Evolutionary conservation across 2,797 vertebrate species (phyloP), one percentile per base, ranked within the genome.

Genomic region (Poecilia wingei): DNA sequence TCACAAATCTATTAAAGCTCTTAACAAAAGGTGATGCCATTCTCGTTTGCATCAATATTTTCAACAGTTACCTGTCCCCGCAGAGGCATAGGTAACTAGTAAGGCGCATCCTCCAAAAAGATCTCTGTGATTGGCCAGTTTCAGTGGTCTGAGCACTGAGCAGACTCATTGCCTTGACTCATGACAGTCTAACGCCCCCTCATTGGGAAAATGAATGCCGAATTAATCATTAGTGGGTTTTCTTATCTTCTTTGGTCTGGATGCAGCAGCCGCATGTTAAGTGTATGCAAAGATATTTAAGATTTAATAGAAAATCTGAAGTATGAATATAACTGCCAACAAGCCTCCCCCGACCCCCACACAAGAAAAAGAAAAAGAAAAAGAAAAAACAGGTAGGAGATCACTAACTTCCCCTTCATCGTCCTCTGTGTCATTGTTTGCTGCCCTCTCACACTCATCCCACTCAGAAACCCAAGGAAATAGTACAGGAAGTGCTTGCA

Each of bases 401-500:
- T 88, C 79, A 79, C 77, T 75, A 36, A 90, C 83, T 92, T 79
- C 81, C 86, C 57, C 77, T 91, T 71, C 25, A 72, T 84, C 83
- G 80, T 87, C 75, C 79, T 71, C 72, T 20, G 0, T 75, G 75
- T 71, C 78, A 66, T 45, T 71, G 75, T 84, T 70, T 83, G 47
- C 80, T 80, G 16, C 55, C 75, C 66, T 75, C 71, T 74, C 72
- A 79, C 84, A 75, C 79, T 78, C 74, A 74, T 76, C 72, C 75
- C 84, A 77, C 78, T 72, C 74, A 76, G 71, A 85, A 91, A 85
- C 71, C 39, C 55, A 81, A 94, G 92, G 93, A 94, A 94, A 90
- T 82, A 49, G 86, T 83, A 77, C 80, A 91, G 94, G 94, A 94
- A 95, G 92, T 89, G 83, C 82, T 84, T 55, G 73, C 78, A 79